Evolutionary conservation across 2,888 invertebrate genomes (phyloP).

Genomic region (Platerodrilus igneus): DNA sequence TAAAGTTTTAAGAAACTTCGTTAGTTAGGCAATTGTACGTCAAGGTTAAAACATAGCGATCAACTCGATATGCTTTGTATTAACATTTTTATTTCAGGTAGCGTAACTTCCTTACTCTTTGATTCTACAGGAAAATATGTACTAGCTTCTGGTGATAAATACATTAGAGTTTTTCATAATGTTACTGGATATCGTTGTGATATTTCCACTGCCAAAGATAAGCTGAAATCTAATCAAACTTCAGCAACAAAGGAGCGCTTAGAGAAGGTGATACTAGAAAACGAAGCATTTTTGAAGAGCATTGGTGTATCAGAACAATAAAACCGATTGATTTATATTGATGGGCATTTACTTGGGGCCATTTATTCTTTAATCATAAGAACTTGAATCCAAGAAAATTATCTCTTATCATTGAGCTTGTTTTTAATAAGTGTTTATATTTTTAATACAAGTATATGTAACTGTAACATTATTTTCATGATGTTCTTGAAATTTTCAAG

Average conservation of each 20-base stretch:
- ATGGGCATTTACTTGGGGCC: too few relatives aligned
- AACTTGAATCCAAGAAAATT: too few relatives aligned
- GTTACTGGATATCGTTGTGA: constrained; percentile 60
- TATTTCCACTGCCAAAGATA: constrained; percentile 49
- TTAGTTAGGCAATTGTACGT: too few relatives aligned
- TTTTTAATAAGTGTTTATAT: too few relatives aligned
- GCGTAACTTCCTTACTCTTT: constrained; percentile 65
- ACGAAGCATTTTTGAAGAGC: constrained; percentile 48
- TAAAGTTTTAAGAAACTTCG: background rate
- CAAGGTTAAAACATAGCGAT: too few relatives aligned
- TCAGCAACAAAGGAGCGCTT: constrained; percentile 75
- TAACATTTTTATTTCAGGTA: constrained; percentile 59
- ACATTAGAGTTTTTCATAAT: constrained; percentile 75
- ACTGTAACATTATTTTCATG: too few relatives aligned
- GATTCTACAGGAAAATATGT: constrained; percentile 71
- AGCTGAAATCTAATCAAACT: constrained; percentile 57
- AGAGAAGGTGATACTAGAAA: constrained; percentile 62
- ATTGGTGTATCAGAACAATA: constrained; percentile 8
- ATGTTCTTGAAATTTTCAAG: too few relatives aligned
- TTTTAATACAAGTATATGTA: too few relatives aligned
- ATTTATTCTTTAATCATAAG: too few relatives aligned
- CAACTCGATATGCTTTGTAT: too few relatives aligned
- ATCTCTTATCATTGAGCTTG: too few relatives aligned
- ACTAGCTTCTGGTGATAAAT: constrained; percentile 69
- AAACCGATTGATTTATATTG: too few relatives aligned